These are phyloP conservation scores for Aldrovandia affinis DNA, from an alignment of 2,797 vertebrate genomes.

Conservation along the genomic window DNA sequence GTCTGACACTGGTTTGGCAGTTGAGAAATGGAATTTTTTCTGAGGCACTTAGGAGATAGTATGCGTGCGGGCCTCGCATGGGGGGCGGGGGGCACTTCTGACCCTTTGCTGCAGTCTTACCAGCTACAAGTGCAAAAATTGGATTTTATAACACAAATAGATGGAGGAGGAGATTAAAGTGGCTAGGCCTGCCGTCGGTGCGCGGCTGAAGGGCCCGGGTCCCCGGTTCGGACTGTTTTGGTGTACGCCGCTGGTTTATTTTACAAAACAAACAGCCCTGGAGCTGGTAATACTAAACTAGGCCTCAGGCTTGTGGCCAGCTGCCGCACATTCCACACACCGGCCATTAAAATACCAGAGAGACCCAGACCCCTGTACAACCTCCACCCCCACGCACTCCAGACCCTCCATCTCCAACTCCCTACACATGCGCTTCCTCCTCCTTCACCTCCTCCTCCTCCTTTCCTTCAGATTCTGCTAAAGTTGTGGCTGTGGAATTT, in stretches of 20 bases:
- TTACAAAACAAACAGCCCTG: conserved; percentile 80
- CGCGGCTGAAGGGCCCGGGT: conserved; percentile 4
- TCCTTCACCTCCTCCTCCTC: background rate
- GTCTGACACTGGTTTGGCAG: conserved; percentile 62
- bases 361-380: conserved; percentile 61
- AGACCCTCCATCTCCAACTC: conserved; percentile 2
- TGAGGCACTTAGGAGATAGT: conserved; percentile 46
- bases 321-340: conserved; percentile 80
- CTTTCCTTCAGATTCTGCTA: background rate
- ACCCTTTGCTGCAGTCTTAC: conserved; percentile 31
- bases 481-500: background rate
- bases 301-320: conserved; percentile 67
- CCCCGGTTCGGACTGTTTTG: conserved; percentile 41
- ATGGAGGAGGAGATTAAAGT: conserved; percentile 36
- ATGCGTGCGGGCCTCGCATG: conserved; percentile 9
- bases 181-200: conserved; percentile 18
- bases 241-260: conserved; percentile 63
- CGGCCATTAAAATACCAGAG: conserved; percentile 82
- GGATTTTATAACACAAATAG: conserved; percentile 47
- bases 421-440: background rate
- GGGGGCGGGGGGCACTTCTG: background rate
- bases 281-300: conserved; percentile 76
- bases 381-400: conserved; percentile 46
- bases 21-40: conserved; percentile 45
- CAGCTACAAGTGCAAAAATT: conserved; percentile 41